Evolutionary conservation across 2,888 invertebrate species (phyloP), one percentile per base, ranked within the genome.

Genomic region (Xylota segnis): DNA sequence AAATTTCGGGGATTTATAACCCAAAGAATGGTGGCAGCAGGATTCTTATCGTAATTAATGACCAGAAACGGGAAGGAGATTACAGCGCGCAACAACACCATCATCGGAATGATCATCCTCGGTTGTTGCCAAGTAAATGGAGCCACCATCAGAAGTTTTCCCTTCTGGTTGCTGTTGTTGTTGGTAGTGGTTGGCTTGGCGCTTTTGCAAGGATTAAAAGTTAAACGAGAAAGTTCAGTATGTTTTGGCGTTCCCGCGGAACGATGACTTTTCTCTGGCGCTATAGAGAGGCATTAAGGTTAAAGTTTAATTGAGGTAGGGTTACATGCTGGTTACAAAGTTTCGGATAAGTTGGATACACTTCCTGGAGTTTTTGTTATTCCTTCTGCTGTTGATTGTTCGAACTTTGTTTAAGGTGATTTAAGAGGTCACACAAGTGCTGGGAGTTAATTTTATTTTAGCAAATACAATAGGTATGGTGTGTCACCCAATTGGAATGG

Each of bases 21-120:
- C 74, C 52, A 58, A 56, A 76, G 68, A 43, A 45, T 76, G 45
- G 45, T 47, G 61, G 68, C 72, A 61, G 83, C 56, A 79, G 52
- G 79, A 79, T 81, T 66, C 54, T 82, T 82, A 86, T 82, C 86
- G 76, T 72, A 86, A 86, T 86, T 86, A 82, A 86, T 77, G 82
- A 77, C 52, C 76, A 82, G 52, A 54, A 66, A 65, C 14, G 50
- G 37, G 16, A 52, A 63, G 45, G 6, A 37, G 70, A 76, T 76
- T 86, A 68, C 63, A 47, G 61, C 18, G 61, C 18, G 40, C 27
- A 43, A 70, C 34, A 37, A 68, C 52, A 54, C 65, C 66, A 68
- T 63, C 72, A 66, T 77, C 45, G 56, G 23, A 56, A 40, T 45
- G 65, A 66, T 75, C 56, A 65, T 75, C 66, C 27, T 52, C 27